These are phyloP conservation scores for Margaritifera margaritifera DNA, from an alignment of 2,888 invertebrate species.

Conservation along the genomic window DNA sequence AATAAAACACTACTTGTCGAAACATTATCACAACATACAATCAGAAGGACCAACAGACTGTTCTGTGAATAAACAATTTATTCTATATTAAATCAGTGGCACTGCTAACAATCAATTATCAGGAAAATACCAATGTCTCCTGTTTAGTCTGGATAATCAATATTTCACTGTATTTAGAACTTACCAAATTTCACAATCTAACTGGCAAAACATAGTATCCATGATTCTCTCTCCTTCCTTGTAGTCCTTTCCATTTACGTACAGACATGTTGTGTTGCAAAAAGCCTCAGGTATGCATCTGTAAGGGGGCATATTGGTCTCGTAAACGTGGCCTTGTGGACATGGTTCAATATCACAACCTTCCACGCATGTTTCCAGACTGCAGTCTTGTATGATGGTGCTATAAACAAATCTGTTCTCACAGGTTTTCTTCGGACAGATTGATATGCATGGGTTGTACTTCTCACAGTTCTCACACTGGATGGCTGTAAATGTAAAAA, in stretches of 20 bases:
- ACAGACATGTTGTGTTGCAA: conserved; percentile 82
- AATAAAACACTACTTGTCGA: no score
- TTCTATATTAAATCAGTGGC: no score
- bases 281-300: conserved; percentile 84
- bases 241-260: conserved; percentile 79
- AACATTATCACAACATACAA: no score
- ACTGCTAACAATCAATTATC: no score
- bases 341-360: conserved; percentile 87
- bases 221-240: conserved; percentile 86
- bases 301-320: conserved; percentile 78
- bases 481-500: conserved; percentile 79
- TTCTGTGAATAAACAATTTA: no score
- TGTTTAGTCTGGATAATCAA: no score
- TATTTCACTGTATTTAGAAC: conserved; percentile 11
- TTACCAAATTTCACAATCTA: conserved; percentile 86
- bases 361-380: conserved; percentile 71
- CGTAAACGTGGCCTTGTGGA: conserved; percentile 82
- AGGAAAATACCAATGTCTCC: no score
- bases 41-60: no score
- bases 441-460: conserved; percentile 86
- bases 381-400: conserved; percentile 77
- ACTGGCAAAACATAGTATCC: conserved; percentile 71
- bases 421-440: conserved; percentile 89
- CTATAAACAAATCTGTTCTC: conserved; percentile 81
- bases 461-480: conserved; percentile 89